Base-by-base conservation (phyloP, 2,888 invertebrate species). In the Sesamia inferens region DNA sequence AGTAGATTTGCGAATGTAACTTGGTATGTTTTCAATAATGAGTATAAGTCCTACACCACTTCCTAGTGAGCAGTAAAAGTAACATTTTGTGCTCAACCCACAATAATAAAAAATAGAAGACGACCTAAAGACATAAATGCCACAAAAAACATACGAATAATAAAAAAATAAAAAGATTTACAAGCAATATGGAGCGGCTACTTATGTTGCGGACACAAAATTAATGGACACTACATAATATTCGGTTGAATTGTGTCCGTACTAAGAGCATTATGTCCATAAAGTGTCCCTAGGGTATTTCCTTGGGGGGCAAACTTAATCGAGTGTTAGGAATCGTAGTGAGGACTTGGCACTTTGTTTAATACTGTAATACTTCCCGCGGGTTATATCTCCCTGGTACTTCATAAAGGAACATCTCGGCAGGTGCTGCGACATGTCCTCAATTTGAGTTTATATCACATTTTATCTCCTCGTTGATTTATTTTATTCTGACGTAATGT, bases 161-260 rank as follows among this genome's bases (percentile, higher is more conserved):
- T 19, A 78, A 69, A 73, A 76, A 48, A 74, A 81, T 71, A 83
- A 83, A 83, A 76, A 72, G 80, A 81, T 81, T 83, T 83, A 76
- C 58, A 55, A 54, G 76, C 83, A 76, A 68, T 79, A 81, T 74
- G 81, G 70, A 67, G 59, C 14, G 39, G 48, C 67, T 66, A 31
- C 83, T 79, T 79, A 76, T 79, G 72, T 59, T 69, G 67, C 58
- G 62, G 61, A 62, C 76, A 69, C 66, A 66, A 67, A 67, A 83
- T 80, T 76, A 82, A 76, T 80, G 82, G 84, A 58, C 71, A 44
- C 73, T 74, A 74, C 54, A 61, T 69, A 80, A 84, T 80, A 76
- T 72, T 57, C 51, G 64, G 24, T 76, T 81, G 80, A 83, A 72
- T 68, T 72, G 76, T 81, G 55, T 11, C 31, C 55, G 16, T 63